Conservation (phyloP, 2,113 vertebrate genomes). For the Camelus bactrianus region DNA sequence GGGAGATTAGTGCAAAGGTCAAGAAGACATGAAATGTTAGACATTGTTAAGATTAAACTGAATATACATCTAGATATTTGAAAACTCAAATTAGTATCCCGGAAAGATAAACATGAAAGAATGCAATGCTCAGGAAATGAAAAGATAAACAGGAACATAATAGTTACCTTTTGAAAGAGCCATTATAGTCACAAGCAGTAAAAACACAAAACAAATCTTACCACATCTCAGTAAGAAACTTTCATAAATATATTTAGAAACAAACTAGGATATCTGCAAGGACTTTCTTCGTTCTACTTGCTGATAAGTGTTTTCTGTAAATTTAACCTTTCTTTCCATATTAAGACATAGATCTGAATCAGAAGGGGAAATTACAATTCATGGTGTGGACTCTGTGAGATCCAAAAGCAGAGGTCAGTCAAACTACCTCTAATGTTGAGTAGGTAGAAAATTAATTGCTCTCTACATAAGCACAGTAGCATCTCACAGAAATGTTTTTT, state of each 20-base stretch:
- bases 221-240: background rate
- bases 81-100: background rate
- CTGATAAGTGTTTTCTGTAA: background rate
- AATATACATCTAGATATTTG: background rate
- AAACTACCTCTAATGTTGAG: background rate
- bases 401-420: background rate
- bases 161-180: background rate
- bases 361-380: too few species aligned
- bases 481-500: background rate
- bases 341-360: background rate
- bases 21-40: background rate
- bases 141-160: background rate
- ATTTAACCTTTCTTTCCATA: background rate
- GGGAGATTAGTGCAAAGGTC: background rate
- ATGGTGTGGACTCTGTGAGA: background rate
- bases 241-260: background rate
- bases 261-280: background rate
- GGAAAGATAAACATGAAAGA: background rate
- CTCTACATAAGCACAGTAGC: background rate
- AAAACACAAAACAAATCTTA: background rate
- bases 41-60: background rate
- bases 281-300: background rate
- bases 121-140: background rate
- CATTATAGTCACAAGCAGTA: background rate
- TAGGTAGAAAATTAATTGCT: background rate